Base-by-base conservation (phyloP, 2,797 vertebrate species). In the Pelobates cultripes region DNA sequence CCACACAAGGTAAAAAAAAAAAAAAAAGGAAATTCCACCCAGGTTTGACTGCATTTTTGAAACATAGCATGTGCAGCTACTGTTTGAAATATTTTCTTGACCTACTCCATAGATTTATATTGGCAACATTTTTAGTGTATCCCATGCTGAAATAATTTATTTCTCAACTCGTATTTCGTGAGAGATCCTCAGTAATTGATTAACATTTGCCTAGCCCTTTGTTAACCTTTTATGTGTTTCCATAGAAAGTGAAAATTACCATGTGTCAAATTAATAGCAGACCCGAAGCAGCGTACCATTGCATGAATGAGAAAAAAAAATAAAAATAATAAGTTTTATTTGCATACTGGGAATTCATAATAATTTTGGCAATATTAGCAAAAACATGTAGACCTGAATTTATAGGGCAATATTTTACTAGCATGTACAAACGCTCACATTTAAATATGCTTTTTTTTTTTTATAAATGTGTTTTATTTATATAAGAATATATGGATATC, bases 121-220 rank as follows among this genome's bases (percentile, higher is more conserved):
- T 91, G 87, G 89, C 87, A 87, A 47, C 43, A 75, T 72, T 76
- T 67, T 43, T 82, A 84, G 88, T 89, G 76, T 82, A 55, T 82
- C 86, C 78, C 81, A 87, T 40, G 8, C 75, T 89, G 84, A 86
- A 92, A 87, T 87, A 84, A 89, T 91, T 91, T 87, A 72, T 87
- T 88, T 89, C 76, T 82, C 42, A 88, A 80, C 28, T 4, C 2
- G 87, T 66, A 84, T 89, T 88, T 84, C 80, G 45, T 84, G 71
- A 3, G 17, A 75, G 85, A 86, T 87, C 87, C 89, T 87, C 85
- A 78, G 57, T 78, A 86, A 85, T 85, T 87, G 69, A 88, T 86
- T 89, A 89, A 85, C 70, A 81, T 84, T 88, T 88, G 84, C 87
- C 43, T 3, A 42, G 40, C n/a, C 28, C 55, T 47, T 73, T 73